Conservation (phyloP, 1,140 invertebrate genomes). For the Drosophila gunungcola region DNA sequence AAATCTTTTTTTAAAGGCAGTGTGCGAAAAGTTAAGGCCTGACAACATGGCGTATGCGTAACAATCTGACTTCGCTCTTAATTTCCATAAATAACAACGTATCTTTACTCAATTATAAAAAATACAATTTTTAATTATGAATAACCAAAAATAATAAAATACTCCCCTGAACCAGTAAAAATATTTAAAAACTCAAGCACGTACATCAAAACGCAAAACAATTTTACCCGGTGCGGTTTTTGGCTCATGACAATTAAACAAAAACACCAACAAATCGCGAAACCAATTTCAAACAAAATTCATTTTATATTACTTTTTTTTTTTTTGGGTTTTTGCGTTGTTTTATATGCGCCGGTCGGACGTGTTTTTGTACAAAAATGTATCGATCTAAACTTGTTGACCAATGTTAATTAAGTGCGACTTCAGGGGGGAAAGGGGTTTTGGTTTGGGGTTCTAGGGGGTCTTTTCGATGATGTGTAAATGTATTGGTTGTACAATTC, state of each 20-base stretch:
- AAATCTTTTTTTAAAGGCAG: not conserved
- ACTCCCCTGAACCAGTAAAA: not conserved
- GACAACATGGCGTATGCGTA: constrained; percentile 21
- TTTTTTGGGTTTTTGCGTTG: constrained; percentile 23
- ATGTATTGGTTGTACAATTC: constrained; percentile 17
- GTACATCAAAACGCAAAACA: constrained; percentile 27
- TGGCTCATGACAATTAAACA: constrained; percentile 59
- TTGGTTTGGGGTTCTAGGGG: not conserved
- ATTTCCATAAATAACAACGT: constrained; percentile 26
- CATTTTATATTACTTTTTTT: constrained; percentile 38
- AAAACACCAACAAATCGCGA: constrained; percentile 41
- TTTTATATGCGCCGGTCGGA: constrained; percentile 5
- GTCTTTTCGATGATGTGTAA: constrained; percentile 32
- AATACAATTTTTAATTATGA: not conserved
- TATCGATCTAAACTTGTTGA: constrained; percentile 57
- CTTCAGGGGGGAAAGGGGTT: not conserved
- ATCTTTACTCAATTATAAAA: constrained; percentile 20
- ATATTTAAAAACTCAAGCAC: constrained; percentile 39
- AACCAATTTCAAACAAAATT: constrained; percentile 47
- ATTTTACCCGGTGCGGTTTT: constrained; percentile 53
- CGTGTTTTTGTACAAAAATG: constrained; percentile 60
- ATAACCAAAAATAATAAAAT: constrained; percentile 10
- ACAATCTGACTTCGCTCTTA: not conserved
- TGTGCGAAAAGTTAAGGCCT: not conserved
- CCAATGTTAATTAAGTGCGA: constrained; percentile 68